These are phyloP conservation scores for Rhopalosiphum padi DNA, from an alignment of 1,140 invertebrate genomes.

Conservation along the genomic window DNA sequence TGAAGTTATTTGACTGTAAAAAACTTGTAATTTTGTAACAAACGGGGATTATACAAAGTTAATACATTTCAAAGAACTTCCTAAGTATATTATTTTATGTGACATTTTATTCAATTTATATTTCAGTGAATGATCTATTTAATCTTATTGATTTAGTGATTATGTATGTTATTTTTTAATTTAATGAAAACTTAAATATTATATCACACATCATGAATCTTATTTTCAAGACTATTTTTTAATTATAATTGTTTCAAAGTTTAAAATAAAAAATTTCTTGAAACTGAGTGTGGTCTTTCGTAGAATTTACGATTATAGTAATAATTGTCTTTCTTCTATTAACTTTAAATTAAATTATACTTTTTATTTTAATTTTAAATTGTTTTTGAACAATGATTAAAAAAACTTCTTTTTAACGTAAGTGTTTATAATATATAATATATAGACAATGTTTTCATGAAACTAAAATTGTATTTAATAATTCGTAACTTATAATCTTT, in stretches of 20 bases:
- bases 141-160: not conserved
- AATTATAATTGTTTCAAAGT: not conserved
- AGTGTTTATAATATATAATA: no score
- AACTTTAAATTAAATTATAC: not conserved
- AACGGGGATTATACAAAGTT: not conserved
- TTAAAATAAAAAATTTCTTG: not conserved
- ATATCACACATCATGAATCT: not conserved
- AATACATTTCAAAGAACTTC: not conserved
- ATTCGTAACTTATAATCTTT: no score
- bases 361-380: not conserved
- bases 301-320: not conserved
- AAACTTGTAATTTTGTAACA: not conserved
- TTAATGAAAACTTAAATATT: not conserved
- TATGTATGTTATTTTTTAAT: not conserved
- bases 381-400: not conserved
- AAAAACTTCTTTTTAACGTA: no score
- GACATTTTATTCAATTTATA: not conserved
- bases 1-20: not conserved
- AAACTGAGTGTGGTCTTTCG: not conserved
- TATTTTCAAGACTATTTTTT: not conserved
- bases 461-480: no score
- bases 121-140: not conserved
- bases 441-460: no score
- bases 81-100: not conserved
- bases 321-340: not conserved